A percentile compares a stretch with the other conserved stretches of the same genome.
phyloP scores from a whole-genome alignment of 2,113 vertebrate species.

The Platichthys stellatus region DNA sequence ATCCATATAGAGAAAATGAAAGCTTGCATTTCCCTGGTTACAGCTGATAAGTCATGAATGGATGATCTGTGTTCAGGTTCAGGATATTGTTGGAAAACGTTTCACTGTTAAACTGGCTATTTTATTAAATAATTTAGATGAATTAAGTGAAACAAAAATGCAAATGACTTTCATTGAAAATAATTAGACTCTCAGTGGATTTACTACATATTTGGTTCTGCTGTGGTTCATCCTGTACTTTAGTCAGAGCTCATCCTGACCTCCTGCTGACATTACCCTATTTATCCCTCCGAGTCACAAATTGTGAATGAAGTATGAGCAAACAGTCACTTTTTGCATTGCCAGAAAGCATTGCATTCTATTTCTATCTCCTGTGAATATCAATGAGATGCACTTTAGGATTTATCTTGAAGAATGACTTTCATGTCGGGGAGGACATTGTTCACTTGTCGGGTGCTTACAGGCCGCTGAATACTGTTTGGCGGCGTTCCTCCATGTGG shows the following conservation, averaged over 20 bases:
- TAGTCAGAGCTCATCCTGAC: constrained; percentile 24
- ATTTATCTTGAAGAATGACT: constrained; percentile 30
- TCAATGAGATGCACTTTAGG: constrained; percentile 48
- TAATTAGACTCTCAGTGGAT: not conserved
- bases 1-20: not conserved
- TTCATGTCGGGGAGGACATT: constrained; percentile 31
- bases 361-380: constrained; percentile 59
- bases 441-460: constrained; percentile 51
- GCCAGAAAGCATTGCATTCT: constrained; percentile 50
- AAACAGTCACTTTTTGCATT: constrained; percentile 45
- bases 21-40: not conserved
- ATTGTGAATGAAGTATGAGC: constrained; percentile 58
- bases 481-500: constrained; percentile 35
- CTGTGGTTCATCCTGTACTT: not conserved
- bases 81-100: too few species aligned
- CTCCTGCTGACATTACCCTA: constrained; percentile 26
- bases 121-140: not conserved
- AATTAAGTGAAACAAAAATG: not conserved
- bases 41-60: not conserved
- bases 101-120: too few species aligned
- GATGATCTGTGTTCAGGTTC: not conserved
- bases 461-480: constrained; percentile 30
- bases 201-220: not conserved
- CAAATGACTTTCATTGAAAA: not conserved
- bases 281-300: constrained; percentile 28